phyloP scores from a whole-genome alignment of 2,888 invertebrate species.

The Agrochola macilenta region DNA sequence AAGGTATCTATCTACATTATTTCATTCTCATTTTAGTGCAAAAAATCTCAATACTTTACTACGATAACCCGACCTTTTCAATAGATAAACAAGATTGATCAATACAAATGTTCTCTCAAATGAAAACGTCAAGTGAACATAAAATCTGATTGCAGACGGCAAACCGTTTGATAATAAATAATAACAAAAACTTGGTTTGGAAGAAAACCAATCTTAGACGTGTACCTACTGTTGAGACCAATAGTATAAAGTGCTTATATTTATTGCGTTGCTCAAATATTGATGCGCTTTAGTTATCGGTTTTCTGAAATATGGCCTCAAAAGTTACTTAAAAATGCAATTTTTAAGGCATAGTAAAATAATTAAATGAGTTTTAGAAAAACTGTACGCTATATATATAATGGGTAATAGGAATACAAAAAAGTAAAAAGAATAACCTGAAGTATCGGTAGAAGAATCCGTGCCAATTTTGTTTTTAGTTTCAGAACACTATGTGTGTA shows the following conservation, averaged over 20 bases:
- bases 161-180: slow-evolving; percentile 50
- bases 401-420: background rate
- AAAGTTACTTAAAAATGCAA: background rate
- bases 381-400: too few species aligned
- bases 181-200: slow-evolving; percentile 52
- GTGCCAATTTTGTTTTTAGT: slow-evolving; percentile 35
- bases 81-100: slow-evolving; percentile 18
- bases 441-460: slow-evolving; percentile 1
- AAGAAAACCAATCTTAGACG: slow-evolving; percentile 60
- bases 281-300: background rate
- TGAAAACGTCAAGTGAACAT: slow-evolving; percentile 47
- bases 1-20: too few species aligned
- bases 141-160: slow-evolving; percentile 56
- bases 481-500: background rate
- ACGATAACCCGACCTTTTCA: background rate
- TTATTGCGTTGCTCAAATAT: slow-evolving; percentile 61
- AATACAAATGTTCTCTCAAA: slow-evolving; percentile 43
- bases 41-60: background rate
- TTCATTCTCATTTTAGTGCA: background rate
- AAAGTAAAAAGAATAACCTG: background rate
- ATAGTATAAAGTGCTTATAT: slow-evolving; percentile 76
- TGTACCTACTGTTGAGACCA: slow-evolving; percentile 42
- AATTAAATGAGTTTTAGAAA: background rate
- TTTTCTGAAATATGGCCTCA: too few species aligned
- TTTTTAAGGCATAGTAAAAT: background rate